phyloP scores from a whole-genome alignment of 2,113 vertebrate species.

The Dolichallabes microphthalmus region DNA sequence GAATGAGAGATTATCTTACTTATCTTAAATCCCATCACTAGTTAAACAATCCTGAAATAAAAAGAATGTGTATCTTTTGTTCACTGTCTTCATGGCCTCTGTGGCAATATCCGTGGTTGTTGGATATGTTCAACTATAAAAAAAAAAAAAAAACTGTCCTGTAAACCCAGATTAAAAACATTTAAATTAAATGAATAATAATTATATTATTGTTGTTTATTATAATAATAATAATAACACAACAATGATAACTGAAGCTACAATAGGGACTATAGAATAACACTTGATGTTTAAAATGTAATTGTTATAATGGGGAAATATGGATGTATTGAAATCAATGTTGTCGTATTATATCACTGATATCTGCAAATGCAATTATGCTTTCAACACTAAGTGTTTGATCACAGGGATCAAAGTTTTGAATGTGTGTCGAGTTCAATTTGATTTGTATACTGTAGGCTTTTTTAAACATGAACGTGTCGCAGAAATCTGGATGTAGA shows the following conservation, averaged over 20 bases:
- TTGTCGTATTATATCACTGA: neutral
- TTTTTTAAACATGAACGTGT: neutral
- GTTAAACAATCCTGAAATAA: too few relatives aligned
- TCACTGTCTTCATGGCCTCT: neutral
- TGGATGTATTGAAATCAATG: conserved; percentile 19
- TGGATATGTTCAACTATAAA: neutral
- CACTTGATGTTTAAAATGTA: conserved; percentile 13
- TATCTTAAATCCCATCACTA: neutral
- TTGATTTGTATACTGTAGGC: neutral
- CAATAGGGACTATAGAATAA: neutral
- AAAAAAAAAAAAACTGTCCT: neutral
- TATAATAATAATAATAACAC: neutral
- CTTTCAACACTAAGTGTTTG: too few relatives aligned
- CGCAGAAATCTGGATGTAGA: neutral
- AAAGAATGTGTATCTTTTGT: too few relatives aligned
- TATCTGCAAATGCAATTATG: too few relatives aligned
- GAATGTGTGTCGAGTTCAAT: neutral
- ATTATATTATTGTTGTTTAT: neutral
- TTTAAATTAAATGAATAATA: neutral
- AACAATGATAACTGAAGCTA: neutral
- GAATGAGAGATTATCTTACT: neutral
- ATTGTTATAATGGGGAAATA: conserved; percentile 3
- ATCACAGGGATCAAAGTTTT: too few relatives aligned
- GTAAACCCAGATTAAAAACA: neutral
- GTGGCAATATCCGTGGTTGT: neutral